Conservation (phyloP, 1,140 invertebrate genomes). For the Apis laboriosa region DNA sequence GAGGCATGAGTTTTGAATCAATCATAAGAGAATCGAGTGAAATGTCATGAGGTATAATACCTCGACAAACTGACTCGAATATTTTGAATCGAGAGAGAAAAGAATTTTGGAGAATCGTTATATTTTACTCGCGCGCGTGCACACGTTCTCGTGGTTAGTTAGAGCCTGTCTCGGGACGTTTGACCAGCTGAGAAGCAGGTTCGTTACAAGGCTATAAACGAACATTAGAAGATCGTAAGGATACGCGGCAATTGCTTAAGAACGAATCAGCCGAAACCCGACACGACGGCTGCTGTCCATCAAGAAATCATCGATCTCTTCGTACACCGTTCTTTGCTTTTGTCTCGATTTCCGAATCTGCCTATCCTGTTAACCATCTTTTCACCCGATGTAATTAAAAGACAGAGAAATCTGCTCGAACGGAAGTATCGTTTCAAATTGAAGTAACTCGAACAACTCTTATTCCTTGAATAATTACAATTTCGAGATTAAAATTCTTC, state of each 20-base stretch:
- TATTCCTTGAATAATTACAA: neutral
- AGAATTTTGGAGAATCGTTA: neutral
- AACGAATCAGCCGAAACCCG: constrained; percentile 77
- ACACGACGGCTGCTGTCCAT: constrained; percentile 61
- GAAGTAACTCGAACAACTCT: neutral
- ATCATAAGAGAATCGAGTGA: too few species aligned
- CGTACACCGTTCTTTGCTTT: constrained; percentile 41
- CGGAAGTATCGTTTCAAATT: neutral
- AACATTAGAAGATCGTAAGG: constrained; percentile 76
- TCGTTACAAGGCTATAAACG: constrained; percentile 78
- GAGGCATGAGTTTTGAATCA: too few species aligned
- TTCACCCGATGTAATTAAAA: constrained; percentile 45
- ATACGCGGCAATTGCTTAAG: constrained; percentile 77
- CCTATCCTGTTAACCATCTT: constrained; percentile 23
- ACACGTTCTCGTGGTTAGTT: too few species aligned
- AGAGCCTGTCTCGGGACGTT: neutral
- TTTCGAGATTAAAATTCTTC: neutral
- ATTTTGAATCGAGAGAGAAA: neutral
- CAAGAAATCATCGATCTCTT: constrained; percentile 62
- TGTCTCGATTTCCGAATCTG: constrained; percentile 31
- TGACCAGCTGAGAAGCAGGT: constrained; percentile 69
- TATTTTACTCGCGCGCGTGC: neutral
- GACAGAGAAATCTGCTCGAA: constrained; percentile 10
- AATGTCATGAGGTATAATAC: too few species aligned
- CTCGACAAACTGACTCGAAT: neutral